A percentile compares a stretch with the other conserved stretches of the same genome.
Conservation (phyloP, 2,797 vertebrate species). For the Pipistrellus nathusii region DNA sequence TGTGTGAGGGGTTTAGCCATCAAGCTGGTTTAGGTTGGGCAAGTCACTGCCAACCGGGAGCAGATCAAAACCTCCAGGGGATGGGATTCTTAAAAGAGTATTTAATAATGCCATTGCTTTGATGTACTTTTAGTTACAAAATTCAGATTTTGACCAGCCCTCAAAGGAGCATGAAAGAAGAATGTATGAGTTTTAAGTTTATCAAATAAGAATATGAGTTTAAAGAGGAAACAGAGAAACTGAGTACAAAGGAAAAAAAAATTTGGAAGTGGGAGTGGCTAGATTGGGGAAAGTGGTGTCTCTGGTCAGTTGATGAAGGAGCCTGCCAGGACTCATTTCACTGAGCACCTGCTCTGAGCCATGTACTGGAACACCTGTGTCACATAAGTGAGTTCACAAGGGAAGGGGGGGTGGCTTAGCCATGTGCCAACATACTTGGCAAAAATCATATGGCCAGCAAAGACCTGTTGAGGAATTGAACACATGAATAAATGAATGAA, state of each 20-base stretch:
- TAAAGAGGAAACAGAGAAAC: slow-evolving; percentile 47
- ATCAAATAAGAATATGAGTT: neutral
- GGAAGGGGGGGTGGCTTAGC: neutral
- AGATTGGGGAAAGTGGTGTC: neutral
- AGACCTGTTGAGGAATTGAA: neutral
- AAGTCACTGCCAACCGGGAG: neutral
- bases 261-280: neutral
- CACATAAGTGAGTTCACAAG: neutral
- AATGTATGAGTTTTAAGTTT: slow-evolving; percentile 16
- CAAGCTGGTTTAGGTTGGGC: neutral
- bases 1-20: neutral
- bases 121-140: slow-evolving; percentile 32
- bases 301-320: neutral
- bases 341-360: neutral
- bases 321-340: neutral
- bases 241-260: neutral
- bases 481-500: neutral
- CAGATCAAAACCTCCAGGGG: neutral
- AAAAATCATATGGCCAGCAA: neutral
- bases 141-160: slow-evolving; percentile 57
- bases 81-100: neutral
- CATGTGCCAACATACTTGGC: neutral
- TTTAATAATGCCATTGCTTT: slow-evolving; percentile 13
- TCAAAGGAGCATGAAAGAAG: slow-evolving; percentile 43
- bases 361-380: neutral